A percentile compares a stretch with the other conserved stretches of the same genome.
Conservation (phyloP, 2,888 invertebrate species). For the Nineta flava region DNA sequence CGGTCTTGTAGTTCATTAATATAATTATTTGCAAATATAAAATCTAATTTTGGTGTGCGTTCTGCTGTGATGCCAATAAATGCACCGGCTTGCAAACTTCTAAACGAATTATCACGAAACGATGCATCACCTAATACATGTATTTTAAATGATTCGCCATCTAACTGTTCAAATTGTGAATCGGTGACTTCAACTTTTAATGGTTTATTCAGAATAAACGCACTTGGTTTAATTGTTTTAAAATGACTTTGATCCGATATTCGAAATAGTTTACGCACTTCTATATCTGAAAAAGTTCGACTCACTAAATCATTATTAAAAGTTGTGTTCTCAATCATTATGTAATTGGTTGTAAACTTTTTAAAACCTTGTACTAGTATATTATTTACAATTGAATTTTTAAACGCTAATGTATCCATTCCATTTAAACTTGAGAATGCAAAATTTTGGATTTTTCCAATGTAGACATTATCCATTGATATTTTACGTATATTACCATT, state of each 20-base stretch:
- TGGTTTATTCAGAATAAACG: constrained; percentile 49
- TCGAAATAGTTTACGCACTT: constrained; percentile 46
- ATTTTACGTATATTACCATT: constrained; percentile 57
- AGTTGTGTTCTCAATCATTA: constrained; percentile 44
- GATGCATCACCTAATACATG: constrained; percentile 42
- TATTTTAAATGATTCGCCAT: constrained; percentile 49
- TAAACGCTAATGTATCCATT: constrained; percentile 45
- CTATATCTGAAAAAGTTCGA: constrained; percentile 55
- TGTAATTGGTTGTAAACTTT: constrained; percentile 52
- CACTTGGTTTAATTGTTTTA: constrained; percentile 45
- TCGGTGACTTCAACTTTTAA: constrained; percentile 42
- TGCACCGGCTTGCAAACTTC: constrained; percentile 38
- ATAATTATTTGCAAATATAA: constrained; percentile 47
- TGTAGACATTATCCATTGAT: constrained; percentile 40
- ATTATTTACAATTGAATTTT: constrained; percentile 38
- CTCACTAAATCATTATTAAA: constrained; percentile 46
- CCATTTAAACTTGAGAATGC: constrained; percentile 58
- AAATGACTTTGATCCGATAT: constrained; percentile 45
- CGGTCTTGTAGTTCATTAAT: constrained; percentile 36
- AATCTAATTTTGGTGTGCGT: constrained; percentile 31
- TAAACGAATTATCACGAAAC: constrained; percentile 48
- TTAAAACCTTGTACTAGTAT: constrained; percentile 62
- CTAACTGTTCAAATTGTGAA: constrained; percentile 39
- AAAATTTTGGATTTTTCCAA: constrained; percentile 48
- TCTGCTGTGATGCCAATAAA: constrained; percentile 41